Conservation (phyloP, 1,140 invertebrate species). For the Drosophila busckii region DNA sequence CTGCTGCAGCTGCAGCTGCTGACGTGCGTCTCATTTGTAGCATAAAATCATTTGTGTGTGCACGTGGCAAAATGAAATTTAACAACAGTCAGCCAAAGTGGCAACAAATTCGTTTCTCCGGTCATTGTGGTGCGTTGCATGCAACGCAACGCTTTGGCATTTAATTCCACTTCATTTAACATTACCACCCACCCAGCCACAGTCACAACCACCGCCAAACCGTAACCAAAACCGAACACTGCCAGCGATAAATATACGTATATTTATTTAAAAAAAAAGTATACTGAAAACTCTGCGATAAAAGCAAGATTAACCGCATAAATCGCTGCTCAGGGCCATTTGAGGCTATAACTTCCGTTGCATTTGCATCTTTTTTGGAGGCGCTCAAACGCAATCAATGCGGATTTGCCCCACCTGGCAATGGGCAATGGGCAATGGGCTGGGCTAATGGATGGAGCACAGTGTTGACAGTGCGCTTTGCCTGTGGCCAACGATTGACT, state of each 20-base stretch:
- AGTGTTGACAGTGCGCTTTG: too few relatives aligned
- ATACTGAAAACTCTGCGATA: neutral
- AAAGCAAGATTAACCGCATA: conserved; percentile 1
- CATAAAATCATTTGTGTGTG: conserved; percentile 53
- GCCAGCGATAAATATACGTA: too few relatives aligned
- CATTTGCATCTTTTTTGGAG: conserved; percentile 32
- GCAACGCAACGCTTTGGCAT: conserved; percentile 14
- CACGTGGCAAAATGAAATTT: conserved; percentile 53
- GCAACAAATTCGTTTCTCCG: conserved; percentile 24
- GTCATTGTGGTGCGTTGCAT: conserved; percentile 37
- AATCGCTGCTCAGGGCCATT: neutral
- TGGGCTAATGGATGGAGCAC: too few relatives aligned
- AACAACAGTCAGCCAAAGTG: conserved; percentile 22
- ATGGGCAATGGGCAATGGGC: neutral
- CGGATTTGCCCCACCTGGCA: conserved; percentile 26
- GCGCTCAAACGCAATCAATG: conserved; percentile 21
- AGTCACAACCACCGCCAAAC: too few relatives aligned
- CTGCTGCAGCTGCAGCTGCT: neutral
- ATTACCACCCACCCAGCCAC: too few relatives aligned
- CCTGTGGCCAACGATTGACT: too few relatives aligned
- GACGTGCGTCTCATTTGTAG: conserved; percentile 14
- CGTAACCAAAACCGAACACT: neutral
- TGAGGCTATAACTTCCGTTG: conserved; percentile 23
- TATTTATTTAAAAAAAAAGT: neutral
- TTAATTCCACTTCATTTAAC: conserved; percentile 41